These are phyloP conservation scores for Musca vetustissima DNA, from an alignment of 1,140 invertebrate species.

Conservation along the genomic window DNA sequence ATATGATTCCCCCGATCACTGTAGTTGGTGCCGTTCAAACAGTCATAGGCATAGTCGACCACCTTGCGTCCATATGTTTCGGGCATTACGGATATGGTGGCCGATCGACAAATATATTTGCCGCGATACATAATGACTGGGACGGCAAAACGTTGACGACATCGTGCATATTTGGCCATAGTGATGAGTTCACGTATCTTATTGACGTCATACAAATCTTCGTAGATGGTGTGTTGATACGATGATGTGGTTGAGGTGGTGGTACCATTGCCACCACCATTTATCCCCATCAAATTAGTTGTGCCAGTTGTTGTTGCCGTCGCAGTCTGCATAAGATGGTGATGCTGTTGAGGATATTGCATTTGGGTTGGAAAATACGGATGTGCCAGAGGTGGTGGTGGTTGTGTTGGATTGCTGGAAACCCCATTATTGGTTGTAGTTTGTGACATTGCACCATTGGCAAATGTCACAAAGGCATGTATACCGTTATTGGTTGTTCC, in stretches of 20 bases:
- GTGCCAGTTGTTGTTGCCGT: neutral
- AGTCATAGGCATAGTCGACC: constrained; percentile 50
- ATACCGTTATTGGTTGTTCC: constrained; percentile 33
- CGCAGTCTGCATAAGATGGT: neutral
- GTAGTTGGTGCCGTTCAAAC: constrained; percentile 44
- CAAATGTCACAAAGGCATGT: constrained; percentile 48
- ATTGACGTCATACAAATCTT: constrained; percentile 63
- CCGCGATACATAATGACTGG: constrained; percentile 79
- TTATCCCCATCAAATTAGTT: constrained; percentile 23
- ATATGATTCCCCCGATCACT: constrained; percentile 33
- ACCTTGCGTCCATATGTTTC: constrained; percentile 71
- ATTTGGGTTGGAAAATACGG: neutral
- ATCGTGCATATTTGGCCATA: constrained; percentile 65
- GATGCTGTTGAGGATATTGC: constrained; percentile 20
- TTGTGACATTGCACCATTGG: constrained; percentile 16
- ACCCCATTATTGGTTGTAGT: constrained; percentile 20
- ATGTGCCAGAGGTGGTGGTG: neutral
- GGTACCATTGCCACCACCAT: neutral
- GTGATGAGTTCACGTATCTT: constrained; percentile 66
- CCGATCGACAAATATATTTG: constrained; percentile 72
- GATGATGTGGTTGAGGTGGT: constrained; percentile 38
- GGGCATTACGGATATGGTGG: constrained; percentile 69
- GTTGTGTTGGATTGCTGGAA: constrained; percentile 23
- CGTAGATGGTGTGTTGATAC: constrained; percentile 62
- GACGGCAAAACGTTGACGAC: constrained; percentile 75